phyloP scores from a whole-genome alignment of 2,113 vertebrate species.

The Donacobius atricapilla region DNA sequence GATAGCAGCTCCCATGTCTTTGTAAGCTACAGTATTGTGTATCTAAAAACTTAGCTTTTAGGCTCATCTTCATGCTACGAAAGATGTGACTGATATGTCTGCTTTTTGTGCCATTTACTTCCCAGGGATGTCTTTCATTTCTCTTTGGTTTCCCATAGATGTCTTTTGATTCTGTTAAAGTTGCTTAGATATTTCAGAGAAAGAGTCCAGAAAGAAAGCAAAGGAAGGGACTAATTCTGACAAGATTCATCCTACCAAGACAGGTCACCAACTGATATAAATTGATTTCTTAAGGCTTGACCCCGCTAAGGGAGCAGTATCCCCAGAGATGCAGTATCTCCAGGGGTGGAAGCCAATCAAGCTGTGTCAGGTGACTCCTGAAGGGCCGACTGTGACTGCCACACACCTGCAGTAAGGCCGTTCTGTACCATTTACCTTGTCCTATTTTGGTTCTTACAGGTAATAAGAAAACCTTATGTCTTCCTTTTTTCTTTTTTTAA shows the following conservation, averaged over 20 bases:
- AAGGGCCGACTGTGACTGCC: accelerated
- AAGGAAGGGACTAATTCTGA: background rate
- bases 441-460: background rate
- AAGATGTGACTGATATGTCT: background rate
- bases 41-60: background rate
- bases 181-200: background rate
- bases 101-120: background rate
- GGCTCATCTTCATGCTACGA: background rate
- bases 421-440: background rate
- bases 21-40: background rate
- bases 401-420: background rate
- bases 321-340: background rate
- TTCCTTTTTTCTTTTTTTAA: background rate
- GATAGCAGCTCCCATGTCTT: background rate
- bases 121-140: background rate
- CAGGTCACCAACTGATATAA: background rate
- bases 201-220: background rate
- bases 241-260: background rate
- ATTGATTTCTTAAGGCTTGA: background rate
- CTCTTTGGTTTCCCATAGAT: background rate
- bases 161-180: background rate
- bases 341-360: background rate
- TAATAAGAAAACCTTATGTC: too few relatives aligned
- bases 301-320: background rate
- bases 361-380: accelerated